Evolutionary conservation across 2,797 vertebrate species (phyloP).

Genomic region (Clarias laeviceps): DNA sequence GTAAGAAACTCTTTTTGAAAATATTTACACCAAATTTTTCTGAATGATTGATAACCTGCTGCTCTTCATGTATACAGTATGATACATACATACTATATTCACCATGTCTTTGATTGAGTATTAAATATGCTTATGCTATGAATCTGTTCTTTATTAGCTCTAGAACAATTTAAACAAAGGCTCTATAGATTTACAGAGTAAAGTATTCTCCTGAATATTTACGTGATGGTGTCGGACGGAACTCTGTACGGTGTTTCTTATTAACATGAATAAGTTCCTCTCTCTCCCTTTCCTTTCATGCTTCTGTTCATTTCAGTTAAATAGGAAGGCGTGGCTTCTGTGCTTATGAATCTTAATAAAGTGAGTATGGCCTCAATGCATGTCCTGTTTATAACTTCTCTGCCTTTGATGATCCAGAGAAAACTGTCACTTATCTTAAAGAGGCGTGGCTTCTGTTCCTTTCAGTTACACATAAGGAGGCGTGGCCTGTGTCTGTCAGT

Average conservation of each 20-base stretch:
- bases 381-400: background rate
- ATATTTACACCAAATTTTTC: background rate
- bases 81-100: background rate
- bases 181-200: background rate
- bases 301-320: background rate
- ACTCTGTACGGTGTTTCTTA: background rate
- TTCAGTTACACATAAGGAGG: background rate
- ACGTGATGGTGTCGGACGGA: background rate
- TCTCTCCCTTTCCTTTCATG: background rate
- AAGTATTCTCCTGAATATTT: conserved; percentile 5
- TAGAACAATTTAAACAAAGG: background rate
- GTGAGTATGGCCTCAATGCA: background rate
- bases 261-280: background rate
- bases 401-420: background rate
- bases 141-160: background rate
- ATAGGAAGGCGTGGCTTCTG: background rate
- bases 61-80: background rate
- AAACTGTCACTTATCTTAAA: background rate
- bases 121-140: background rate
- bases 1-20: background rate
- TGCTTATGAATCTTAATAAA: background rate
- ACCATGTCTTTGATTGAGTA: background rate
- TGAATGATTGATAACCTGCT: too few relatives aligned
- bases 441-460: background rate
- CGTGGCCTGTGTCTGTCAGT: background rate